Evolutionary conservation across 2,888 invertebrate genomes (phyloP).

Genomic region (Acleris emargana): DNA sequence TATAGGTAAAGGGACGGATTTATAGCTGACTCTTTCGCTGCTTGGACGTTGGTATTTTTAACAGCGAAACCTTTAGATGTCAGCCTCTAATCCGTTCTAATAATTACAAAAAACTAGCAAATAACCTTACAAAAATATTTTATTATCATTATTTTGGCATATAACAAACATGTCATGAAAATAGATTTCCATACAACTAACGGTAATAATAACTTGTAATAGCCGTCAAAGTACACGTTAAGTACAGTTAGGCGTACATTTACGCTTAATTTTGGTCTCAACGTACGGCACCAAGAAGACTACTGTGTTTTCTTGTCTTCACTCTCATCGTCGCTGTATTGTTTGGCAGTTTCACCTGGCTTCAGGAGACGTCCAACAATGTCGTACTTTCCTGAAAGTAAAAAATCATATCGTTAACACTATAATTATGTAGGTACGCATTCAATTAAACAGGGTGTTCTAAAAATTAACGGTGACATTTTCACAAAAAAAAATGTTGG

Average conservation of each 20-base stretch:
- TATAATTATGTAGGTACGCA: too few relatives aligned
- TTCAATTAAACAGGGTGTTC: too few relatives aligned
- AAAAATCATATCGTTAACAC: not conserved
- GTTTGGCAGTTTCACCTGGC: constrained; percentile 69
- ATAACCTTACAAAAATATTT: constrained; percentile 44
- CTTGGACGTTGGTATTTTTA: too few relatives aligned
- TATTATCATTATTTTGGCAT: constrained; percentile 36
- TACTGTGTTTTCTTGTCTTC: constrained; percentile 72
- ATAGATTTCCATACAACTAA: constrained; percentile 4
- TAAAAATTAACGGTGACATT: too few relatives aligned
- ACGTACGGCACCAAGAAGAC: constrained; percentile 18
- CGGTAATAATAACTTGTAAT: constrained; percentile 1
- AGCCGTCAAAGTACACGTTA: constrained; percentile 7
- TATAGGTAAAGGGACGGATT: too few relatives aligned
- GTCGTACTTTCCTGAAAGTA: constrained; percentile 73
- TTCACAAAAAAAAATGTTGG: too few relatives aligned
- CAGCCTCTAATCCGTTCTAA: too few relatives aligned
- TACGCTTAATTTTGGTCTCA: not conserved
- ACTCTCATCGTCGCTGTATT: constrained; percentile 69
- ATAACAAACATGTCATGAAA: constrained; percentile 13
- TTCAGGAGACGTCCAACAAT: constrained; percentile 73
- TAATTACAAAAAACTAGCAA: too few relatives aligned
- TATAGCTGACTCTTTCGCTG: too few relatives aligned
- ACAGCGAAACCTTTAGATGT: too few relatives aligned
- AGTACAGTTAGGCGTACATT: constrained; percentile 4